Evolutionary conservation across 2,797 vertebrate genomes (phyloP), one percentile per base, ranked within the genome.

Genomic region (Tinamus major): DNA sequence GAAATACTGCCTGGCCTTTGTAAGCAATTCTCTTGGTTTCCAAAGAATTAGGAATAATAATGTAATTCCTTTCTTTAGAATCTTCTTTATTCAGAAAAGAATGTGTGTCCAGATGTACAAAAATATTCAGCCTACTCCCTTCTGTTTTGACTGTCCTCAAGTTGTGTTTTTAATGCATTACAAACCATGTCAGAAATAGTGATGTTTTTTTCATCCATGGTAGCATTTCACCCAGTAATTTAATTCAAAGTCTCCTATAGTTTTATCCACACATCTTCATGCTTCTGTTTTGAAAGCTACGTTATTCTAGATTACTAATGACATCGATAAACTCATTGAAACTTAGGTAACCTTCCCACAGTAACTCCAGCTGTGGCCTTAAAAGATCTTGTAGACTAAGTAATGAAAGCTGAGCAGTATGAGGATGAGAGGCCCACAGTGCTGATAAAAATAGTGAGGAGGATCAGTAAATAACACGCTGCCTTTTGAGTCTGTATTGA

Each of bases 271-370:
- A 59, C 67, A 6, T 18, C 62, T 87, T 58, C 41, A 26, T 55
- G 58, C 51, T 31, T 55, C 31, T 51, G 11, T 20, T 71, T 37
- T 39, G 49, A 35, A 49, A 71, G 26, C 18, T 20, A 23, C 31
- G 37, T 49, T 23, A 3, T 9, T 64, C 24, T 3, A 2, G 42
- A 5, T 76, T 35, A 35, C 58, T 80, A 6, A 56, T 13, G 48
- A 31, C 80, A 3, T 3, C 0, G 7, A 72, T 70, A 35, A 24
- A 33, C 35, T 33, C 41, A 18, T 5, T 1, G 1, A 11, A 23
- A 37, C 1, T 0, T 12, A 1, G 4, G 12, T 3, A 0, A 17
- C 48, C 65, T 58, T 48, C 16, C 58, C 14, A 0, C 13, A 35
- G 42, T 74, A 29, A n/a, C n/a, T 6, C 2, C 8, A 58, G 48